These are phyloP conservation scores for Otolemur garnettii DNA, from an alignment of 2,113 vertebrate species.

Conservation along the genomic window DNA sequence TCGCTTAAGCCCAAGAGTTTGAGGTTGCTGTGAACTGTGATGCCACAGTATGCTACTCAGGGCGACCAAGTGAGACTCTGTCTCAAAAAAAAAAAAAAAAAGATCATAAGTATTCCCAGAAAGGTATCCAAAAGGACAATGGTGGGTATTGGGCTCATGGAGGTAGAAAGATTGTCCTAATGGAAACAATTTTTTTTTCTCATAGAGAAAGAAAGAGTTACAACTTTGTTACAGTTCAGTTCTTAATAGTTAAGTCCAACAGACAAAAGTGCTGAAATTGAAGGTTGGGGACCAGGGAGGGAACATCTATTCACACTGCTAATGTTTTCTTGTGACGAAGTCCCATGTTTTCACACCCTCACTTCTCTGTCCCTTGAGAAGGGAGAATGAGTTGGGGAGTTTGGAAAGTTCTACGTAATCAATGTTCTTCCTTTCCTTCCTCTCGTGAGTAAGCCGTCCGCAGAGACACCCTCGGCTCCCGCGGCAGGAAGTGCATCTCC, in stretches of 20 bases:
- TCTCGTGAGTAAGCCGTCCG: neutral
- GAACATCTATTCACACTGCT: neutral
- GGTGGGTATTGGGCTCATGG: neutral
- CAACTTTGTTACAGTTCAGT: neutral
- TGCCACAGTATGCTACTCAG: too few relatives aligned
- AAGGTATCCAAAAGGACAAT: neutral
- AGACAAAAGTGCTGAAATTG: neutral
- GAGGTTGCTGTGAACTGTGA: too few relatives aligned
- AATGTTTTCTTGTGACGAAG: neutral
- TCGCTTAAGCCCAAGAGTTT: too few relatives aligned
- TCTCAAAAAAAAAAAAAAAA: neutral
- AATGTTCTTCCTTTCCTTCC: neutral
- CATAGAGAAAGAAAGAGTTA: neutral
- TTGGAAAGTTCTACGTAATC: neutral
- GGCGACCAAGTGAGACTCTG: too few relatives aligned
- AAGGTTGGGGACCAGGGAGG: too few relatives aligned
- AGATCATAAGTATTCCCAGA: neutral
- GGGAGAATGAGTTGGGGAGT: neutral
- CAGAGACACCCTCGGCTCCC: neutral
- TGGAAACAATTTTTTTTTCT: neutral
- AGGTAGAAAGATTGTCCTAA: neutral
- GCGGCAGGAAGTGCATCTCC: rapidly evolving
- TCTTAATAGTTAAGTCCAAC: neutral
- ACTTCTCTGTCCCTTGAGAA: neutral
- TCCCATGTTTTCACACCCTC: neutral